Evolutionary conservation across 2,888 invertebrate genomes (phyloP).

Genomic region (Chaitophorus viminalis): DNA sequence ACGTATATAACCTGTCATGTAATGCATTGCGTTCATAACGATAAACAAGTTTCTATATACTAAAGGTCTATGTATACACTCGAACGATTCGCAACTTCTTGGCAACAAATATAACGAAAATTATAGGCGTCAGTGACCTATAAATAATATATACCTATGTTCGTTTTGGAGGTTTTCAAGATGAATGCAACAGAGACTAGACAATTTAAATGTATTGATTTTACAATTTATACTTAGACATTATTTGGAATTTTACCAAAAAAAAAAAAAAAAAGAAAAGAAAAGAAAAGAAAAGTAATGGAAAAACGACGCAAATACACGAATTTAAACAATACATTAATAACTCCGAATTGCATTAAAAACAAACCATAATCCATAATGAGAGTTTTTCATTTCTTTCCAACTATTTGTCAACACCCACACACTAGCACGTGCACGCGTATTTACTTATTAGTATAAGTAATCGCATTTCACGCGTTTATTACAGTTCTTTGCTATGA

Average conservation of each 20-base stretch:
- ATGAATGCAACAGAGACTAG: slow-evolving; percentile 20
- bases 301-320: too few species aligned
- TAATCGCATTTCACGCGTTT: neutral
- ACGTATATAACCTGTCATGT: neutral
- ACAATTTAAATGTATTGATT: slow-evolving; percentile 44
- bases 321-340: neutral
- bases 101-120: neutral
- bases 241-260: slow-evolving; percentile 29
- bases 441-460: neutral
- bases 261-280: neutral
- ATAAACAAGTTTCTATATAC: slow-evolving; percentile 1
- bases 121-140: slow-evolving; percentile 33
- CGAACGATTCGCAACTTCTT: neutral
- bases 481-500: neutral
- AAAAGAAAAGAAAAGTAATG: too few species aligned
- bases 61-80: neutral
- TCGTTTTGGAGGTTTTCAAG: neutral
- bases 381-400: slow-evolving; percentile 15
- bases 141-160: neutral
- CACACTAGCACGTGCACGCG: neutral
- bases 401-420: neutral
- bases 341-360: slow-evolving; percentile 10
- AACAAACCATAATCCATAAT: neutral
- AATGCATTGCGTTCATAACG: neutral
- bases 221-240: neutral